Evolutionary conservation across 1,140 invertebrate genomes (phyloP), one percentile per base, ranked within the genome.

Genomic region (Pentalonia nigronervosa): DNA sequence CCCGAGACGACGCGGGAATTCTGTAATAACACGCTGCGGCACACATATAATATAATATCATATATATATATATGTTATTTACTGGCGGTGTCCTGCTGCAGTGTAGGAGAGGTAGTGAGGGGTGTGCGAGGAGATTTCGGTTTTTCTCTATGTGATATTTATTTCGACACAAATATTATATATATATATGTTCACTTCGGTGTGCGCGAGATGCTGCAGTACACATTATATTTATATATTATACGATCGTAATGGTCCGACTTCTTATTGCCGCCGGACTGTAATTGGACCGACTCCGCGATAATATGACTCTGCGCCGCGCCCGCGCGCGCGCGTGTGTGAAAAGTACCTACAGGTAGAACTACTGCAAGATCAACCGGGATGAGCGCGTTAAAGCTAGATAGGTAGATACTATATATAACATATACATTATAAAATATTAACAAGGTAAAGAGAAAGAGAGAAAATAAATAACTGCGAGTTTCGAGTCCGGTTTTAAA

Each of bases 1-100:
- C 53, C 91, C 30, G 90, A 81, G 60, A 83, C 81, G 81, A 86
- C 7, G 30, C 50, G 47, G n/a, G n/a, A 83, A 92, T 48, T 83
- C 25, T 25, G 47, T 92, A 92, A 83, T 83, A 92, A 92, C 76
- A 83, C 47, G 8, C 87, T 21, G 11, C 25, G 41, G 1, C 41
- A 41, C 41, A 41, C 41, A 41, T 20, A 83, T 83, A 30, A 67
- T 34, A 17, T 76, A n/a, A 67, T 30, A 6, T 30, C 1, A 67
- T 67, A 30, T 67, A 60, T 67, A 67, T n/a, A 25, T 53, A 53
- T 56, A 25, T 56, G 25, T 56, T 34, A 76, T 76, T 76, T 76
- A 76, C 60, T 76, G n/a, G 60, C 41, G 41, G 41, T 4, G 41
- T 41, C n/a, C 30, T 76, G 30, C 60, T 53, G 21, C 14, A 17